Percentiles rank a stretch among this genome's conserved stretches.
Conservation (phyloP, 2,113 vertebrate genomes). For the Sphaerodactylus townsendi region DNA sequence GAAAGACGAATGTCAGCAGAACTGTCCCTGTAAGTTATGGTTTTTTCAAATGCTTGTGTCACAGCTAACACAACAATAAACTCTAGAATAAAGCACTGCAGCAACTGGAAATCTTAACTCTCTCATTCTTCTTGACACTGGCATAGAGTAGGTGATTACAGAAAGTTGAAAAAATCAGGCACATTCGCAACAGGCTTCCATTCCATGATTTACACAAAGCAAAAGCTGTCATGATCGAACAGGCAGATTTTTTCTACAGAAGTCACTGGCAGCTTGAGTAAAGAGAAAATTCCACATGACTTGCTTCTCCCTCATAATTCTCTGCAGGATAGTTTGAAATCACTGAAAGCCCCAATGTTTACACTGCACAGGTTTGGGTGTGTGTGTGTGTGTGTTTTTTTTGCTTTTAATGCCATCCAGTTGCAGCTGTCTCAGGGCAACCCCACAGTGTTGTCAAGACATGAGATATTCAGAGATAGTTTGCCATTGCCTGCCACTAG, state of each 20-base stretch:
- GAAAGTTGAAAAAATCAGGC: not conserved
- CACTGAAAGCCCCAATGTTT: not conserved
- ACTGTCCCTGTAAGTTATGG: slow-evolving; percentile 57
- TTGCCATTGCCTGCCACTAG: no score
- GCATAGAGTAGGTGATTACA: not conserved
- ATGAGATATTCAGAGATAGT: no score
- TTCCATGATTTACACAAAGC: not conserved
- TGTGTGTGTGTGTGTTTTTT: no score
- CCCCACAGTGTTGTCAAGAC: no score
- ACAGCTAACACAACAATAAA: not conserved
- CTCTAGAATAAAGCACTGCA: not conserved
- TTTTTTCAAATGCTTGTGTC: no score
- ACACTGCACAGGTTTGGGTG: no score
- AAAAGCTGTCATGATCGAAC: not conserved
- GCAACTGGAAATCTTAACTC: not conserved
- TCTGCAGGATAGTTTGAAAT: not conserved
- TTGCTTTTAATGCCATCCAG: no score
- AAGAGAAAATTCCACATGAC: not conserved
- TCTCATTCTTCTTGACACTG: not conserved
- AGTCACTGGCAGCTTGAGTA: not conserved
- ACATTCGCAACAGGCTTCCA: not conserved
- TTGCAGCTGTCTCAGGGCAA: no score
- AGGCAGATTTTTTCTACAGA: not conserved
- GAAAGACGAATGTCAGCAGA: slow-evolving; percentile 50
- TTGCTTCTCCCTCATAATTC: not conserved